Evolutionary conservation across 2,888 invertebrate species (phyloP).

Genomic region (Oxycera nigricornis): DNA sequence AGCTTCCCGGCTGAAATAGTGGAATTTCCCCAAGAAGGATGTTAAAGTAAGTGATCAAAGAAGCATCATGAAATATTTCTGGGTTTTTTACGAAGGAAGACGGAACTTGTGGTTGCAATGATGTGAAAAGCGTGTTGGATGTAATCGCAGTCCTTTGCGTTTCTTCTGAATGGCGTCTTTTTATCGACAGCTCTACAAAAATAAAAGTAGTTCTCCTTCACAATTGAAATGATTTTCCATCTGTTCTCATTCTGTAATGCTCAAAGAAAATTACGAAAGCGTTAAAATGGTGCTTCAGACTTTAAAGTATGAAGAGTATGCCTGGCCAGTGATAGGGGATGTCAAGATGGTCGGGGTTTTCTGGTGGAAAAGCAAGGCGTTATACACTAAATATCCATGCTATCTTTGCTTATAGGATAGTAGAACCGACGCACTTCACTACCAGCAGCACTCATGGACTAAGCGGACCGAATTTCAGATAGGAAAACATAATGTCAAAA

Average conservation of each 20-base stretch:
- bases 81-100: too few species aligned
- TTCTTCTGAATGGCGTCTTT: too few species aligned
- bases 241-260: too few species aligned
- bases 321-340: conserved; percentile 52
- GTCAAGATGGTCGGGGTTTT: conserved; percentile 53
- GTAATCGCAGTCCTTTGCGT: too few species aligned
- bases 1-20: not conserved
- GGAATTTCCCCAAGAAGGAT: not conserved
- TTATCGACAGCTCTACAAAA: too few species aligned
- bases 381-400: conserved; percentile 49
- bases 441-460: conserved; percentile 15
- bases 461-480: not conserved
- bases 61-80: too few species aligned
- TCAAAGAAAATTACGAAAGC: not conserved
- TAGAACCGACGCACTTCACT: conserved; percentile 35
- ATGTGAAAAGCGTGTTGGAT: too few species aligned
- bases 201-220: too few species aligned
- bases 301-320: not conserved
- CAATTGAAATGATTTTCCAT: too few species aligned
- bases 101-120: too few species aligned
- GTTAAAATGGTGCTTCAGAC: not conserved
- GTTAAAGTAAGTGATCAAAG: not conserved
- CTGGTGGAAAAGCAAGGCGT: conserved; percentile 49
- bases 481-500: not conserved
- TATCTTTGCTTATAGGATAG: conserved; percentile 51